Evolutionary conservation across 2,888 invertebrate species (phyloP).

Genomic region (Oeneis ivallda): DNA sequence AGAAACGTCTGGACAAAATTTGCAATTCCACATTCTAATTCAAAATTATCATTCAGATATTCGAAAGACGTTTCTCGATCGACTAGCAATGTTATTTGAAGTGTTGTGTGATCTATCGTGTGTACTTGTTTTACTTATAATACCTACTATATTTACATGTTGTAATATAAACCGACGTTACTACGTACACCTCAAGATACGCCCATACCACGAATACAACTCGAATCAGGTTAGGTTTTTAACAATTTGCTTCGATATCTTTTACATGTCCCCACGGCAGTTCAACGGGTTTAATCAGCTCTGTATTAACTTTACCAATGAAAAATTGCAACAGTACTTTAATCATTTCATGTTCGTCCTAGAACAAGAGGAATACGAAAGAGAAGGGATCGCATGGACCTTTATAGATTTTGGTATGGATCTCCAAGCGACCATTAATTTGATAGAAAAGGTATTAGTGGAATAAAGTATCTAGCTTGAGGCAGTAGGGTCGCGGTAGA

Average conservation of each 20-base stretch:
- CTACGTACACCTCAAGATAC: constrained; percentile 48
- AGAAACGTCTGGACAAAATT: constrained; percentile 53
- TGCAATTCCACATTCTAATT: constrained; percentile 16
- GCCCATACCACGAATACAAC: constrained; percentile 45
- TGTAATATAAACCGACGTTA: constrained; percentile 35
- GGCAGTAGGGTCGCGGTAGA: constrained; percentile 58
- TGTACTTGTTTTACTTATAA: constrained; percentile 48
- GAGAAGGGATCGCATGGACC: constrained; percentile 96
- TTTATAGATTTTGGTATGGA: constrained; percentile 99
- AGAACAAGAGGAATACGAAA: constrained; percentile 98
- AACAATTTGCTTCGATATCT: constrained; percentile 52
- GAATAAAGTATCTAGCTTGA: constrained; percentile 55
- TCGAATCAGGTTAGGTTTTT: constrained; percentile 42
- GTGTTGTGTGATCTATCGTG: constrained; percentile 62
- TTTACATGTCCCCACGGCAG: constrained; percentile 79
- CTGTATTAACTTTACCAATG: constrained; percentile 99
- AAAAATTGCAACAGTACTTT: constrained; percentile 99
- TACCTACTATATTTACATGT: constrained; percentile 37
- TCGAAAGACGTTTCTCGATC: constrained; percentile 55
- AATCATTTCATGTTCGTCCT: constrained; percentile 99
- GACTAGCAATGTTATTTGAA: constrained; percentile 66
- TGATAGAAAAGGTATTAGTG: constrained; percentile 94
- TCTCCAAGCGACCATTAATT: constrained; percentile 96
- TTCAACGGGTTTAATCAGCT: constrained; percentile 98
- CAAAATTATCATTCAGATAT: constrained; percentile 34